These are phyloP conservation scores for Lasioglossum leucozonium DNA, from an alignment of 2,888 invertebrate genomes.

Conservation along the genomic window DNA sequence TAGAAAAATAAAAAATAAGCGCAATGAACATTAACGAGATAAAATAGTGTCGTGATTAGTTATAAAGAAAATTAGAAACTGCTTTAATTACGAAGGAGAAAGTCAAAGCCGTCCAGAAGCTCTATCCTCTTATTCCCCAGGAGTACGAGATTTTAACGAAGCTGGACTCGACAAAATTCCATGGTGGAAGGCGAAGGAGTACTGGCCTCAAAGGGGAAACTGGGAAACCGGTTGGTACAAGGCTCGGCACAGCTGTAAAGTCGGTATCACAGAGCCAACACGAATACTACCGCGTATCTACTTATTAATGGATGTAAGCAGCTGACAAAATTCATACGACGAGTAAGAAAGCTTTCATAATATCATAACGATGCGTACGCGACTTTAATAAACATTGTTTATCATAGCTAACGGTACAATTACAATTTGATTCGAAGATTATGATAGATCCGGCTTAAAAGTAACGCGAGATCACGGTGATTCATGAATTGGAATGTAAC, in stretches of 20 bases:
- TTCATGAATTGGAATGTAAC: conserved; percentile 4
- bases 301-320: neutral
- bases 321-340: neutral
- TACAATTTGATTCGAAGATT: neutral
- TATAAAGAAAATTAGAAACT: too few relatives aligned
- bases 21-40: too few relatives aligned
- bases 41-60: too few relatives aligned
- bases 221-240: conserved; percentile 56
- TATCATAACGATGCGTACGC: neutral
- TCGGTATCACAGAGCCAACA: conserved; percentile 38
- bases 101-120: too few relatives aligned
- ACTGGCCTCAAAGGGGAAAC: conserved; percentile 45
- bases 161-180: conserved; percentile 23
- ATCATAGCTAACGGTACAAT: neutral
- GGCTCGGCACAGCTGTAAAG: conserved; percentile 16
- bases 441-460: neutral
- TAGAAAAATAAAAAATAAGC: neutral
- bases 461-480: conserved; percentile 2
- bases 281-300: neutral
- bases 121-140: too few relatives aligned
- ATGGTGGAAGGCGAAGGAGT: conserved; percentile 8
- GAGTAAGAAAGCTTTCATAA: neutral
- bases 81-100: too few relatives aligned
- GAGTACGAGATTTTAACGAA: conserved; percentile 32
- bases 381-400: neutral